Conservation (phyloP, 2,797 vertebrate genomes). For the Acipenser transmontanus region DNA sequence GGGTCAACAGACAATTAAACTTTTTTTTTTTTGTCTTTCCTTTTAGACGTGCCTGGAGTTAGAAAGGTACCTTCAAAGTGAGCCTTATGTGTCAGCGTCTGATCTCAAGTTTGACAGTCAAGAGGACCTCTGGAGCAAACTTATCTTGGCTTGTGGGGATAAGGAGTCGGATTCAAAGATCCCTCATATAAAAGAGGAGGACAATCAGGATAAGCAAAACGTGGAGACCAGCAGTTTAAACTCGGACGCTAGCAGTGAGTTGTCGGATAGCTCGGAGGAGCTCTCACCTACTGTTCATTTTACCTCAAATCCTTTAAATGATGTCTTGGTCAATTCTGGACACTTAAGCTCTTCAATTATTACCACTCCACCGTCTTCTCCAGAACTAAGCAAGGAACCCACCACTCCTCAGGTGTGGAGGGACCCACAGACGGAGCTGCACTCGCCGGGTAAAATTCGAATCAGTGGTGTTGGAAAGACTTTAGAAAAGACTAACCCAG, state of each 20-base stretch:
- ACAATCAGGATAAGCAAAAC: slow-evolving; percentile 51
- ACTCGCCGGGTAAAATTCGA: slow-evolving; percentile 76
- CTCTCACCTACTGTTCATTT: slow-evolving; percentile 80
- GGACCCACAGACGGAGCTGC: slow-evolving; percentile 65
- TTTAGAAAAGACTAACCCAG: slow-evolving; percentile 62
- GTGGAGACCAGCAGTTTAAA: slow-evolving; percentile 70
- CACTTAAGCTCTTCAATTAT: slow-evolving; percentile 69
- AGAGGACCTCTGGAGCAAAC: slow-evolving; percentile 92
- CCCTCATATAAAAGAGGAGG: slow-evolving; percentile 64
- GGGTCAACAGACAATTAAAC: neutral
- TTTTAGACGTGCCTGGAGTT: slow-evolving; percentile 87
- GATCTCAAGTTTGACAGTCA: slow-evolving; percentile 86
- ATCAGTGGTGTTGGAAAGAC: slow-evolving; percentile 66
- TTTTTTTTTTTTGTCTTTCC: slow-evolving; percentile 17
- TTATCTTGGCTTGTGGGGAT: slow-evolving; percentile 87
- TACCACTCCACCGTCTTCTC: slow-evolving; percentile 83
- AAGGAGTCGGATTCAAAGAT: slow-evolving; percentile 63
- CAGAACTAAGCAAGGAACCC: slow-evolving; percentile 75
- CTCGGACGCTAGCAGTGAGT: slow-evolving; percentile 82
- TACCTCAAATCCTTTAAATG: slow-evolving; percentile 69
- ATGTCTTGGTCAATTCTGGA: slow-evolving; percentile 71
- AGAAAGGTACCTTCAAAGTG: slow-evolving; percentile 91
- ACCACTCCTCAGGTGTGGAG: slow-evolving; percentile 67
- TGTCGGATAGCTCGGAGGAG: slow-evolving; percentile 87
- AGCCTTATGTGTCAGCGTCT: slow-evolving; percentile 85